Evolutionary conservation across 2,888 invertebrate species (phyloP), one percentile per base, ranked within the genome.

Genomic region (Strigamia maritima): DNA sequence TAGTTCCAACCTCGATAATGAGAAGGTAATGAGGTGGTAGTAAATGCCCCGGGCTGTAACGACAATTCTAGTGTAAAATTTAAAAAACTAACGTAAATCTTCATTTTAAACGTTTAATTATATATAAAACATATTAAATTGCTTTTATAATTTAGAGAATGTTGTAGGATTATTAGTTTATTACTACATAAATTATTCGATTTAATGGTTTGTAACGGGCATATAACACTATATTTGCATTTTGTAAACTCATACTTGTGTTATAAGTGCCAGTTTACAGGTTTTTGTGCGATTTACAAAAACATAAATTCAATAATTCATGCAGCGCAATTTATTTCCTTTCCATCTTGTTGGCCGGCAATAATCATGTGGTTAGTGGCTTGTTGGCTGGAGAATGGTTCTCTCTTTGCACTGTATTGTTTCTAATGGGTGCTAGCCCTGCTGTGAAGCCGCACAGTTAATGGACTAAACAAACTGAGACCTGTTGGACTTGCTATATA

Each of bases 21-120:
- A 60, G 60, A 60, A 60, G 60, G 60, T 60, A 60, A 60, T 60
- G 60, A 60, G 60, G 60, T 60, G 60, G 60, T 24, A 60, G 60
- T 60, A 60, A 44, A 44, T 44, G 40, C 40, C 10, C 40, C 19
- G 54, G 24, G 60, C 60, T 16, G 40, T 6, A 44, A 3, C 40
- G 3, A 16, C 40, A 44, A 44, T 44, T 44, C 40, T 12, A 6
- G 2, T 44, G 40, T 44, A 6, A 44, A 44, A 44, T 44, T 44
- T 44, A 44, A 16, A 44, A 44, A 44, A 44, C 31, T 31, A 31
- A 31, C 6, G 31, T 6, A 31, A 31, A 31, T 31, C 31, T 31
- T 31, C 6, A 31, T 31, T 31, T 31, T 6, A 31, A 31, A 6
- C 6, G 31, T 4, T 4, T 31, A 31, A 4, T 4, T 31, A 31